phyloP scores from a whole-genome alignment of 2,888 invertebrate genomes.

The Isoperla grammatica region DNA sequence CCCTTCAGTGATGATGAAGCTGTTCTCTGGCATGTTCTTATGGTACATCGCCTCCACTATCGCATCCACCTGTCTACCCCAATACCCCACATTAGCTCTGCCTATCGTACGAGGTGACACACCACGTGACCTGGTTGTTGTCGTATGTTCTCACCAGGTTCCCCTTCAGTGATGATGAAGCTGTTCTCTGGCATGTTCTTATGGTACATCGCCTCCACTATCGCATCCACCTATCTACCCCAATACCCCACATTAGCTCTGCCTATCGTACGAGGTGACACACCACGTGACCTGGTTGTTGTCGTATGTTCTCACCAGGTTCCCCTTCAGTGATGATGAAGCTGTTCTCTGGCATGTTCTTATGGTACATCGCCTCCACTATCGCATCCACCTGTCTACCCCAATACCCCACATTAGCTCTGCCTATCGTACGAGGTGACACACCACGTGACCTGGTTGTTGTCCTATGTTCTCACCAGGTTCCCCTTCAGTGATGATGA shows the following conservation, averaged over 20 bases:
- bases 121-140: too few species aligned
- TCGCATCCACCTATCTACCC: slow-evolving; percentile 62
- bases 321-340: slow-evolving; percentile 75
- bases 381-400: slow-evolving; percentile 54
- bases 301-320: slow-evolving; percentile 57
- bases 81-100: too few species aligned
- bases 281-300: too few species aligned
- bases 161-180: slow-evolving; percentile 72
- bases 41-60: slow-evolving; percentile 81
- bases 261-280: too few species aligned
- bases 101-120: too few species aligned
- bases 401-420: too few species aligned
- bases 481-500: slow-evolving; percentile 74
- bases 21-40: slow-evolving; percentile 58
- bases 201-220: slow-evolving; percentile 78
- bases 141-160: slow-evolving; percentile 57
- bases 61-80: slow-evolving; percentile 48
- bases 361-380: slow-evolving; percentile 76
- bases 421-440: too few species aligned
- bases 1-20: slow-evolving; percentile 71
- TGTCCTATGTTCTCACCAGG: slow-evolving; percentile 45
- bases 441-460: too few species aligned
- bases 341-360: slow-evolving; percentile 59
- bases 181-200: slow-evolving; percentile 60
- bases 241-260: too few species aligned